Percentiles rank a stretch among this genome's conserved stretches.
These are phyloP conservation scores for Epizoanthus rinbou DNA, from an alignment of 92 coral and sea anemone species.

Conservation along the genomic window DNA sequence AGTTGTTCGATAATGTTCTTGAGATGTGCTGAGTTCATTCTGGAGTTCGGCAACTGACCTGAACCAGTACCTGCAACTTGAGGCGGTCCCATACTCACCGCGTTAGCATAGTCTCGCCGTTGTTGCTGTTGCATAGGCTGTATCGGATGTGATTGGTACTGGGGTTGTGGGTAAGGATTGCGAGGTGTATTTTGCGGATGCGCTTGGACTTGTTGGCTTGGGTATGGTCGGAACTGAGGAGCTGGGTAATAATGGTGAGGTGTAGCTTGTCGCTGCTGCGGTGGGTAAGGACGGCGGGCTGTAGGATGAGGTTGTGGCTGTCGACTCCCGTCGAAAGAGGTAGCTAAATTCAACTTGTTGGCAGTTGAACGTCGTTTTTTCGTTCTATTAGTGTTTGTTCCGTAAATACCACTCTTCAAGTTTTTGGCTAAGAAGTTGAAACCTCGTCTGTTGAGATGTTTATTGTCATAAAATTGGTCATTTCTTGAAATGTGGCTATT, in stretches of 20 bases:
- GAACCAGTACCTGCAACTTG: background rate
- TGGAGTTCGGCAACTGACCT: background rate
- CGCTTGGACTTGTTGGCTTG: conserved; percentile 9
- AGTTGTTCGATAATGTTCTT: conserved; percentile 13
- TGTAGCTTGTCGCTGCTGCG: too few relatives aligned
- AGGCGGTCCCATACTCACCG: background rate
- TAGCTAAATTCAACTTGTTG: too few relatives aligned
- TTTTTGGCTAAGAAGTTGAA: conserved; percentile 35
- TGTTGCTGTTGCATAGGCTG: background rate
- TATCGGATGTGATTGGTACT: background rate
- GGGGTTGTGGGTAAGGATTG: background rate
- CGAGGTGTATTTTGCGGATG: background rate
- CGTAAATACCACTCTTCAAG: conserved; percentile 28
- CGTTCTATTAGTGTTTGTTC: conserved; percentile 15
- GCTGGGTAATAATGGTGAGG: too few relatives aligned
- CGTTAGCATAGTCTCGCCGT: conserved; percentile 2
- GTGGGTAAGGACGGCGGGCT: background rate
- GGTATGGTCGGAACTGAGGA: background rate
- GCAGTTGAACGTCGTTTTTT: background rate
- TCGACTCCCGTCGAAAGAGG: background rate
- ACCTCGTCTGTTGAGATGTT: conserved; percentile 44
- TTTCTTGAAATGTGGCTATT: conserved; percentile 8
- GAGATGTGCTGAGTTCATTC: background rate
- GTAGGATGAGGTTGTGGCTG: background rate
- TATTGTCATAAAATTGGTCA: conserved; percentile 25